These are phyloP conservation scores for Numida meleagris DNA, from an alignment of 2,113 vertebrate species.

Conservation along the genomic window DNA sequence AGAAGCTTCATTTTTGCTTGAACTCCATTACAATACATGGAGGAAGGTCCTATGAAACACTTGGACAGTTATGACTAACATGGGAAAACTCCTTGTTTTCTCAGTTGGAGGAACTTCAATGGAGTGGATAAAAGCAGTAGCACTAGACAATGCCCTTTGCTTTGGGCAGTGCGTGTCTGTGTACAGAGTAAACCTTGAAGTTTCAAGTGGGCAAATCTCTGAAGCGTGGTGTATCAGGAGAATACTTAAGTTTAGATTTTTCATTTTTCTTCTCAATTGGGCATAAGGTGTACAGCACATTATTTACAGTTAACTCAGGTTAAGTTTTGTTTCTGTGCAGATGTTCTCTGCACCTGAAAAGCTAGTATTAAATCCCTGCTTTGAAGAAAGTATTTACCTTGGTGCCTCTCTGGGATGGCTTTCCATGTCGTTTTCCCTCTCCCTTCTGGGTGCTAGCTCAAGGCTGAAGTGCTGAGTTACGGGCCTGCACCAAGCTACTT, in stretches of 20 bases:
- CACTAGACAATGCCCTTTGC: background rate
- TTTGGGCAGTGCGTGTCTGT: background rate
- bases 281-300: background rate
- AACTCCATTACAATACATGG: background rate
- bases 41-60: background rate
- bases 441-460: background rate
- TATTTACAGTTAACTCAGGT: background rate
- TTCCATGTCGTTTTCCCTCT: accelerated
- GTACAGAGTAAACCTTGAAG: background rate
- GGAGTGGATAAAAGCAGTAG: background rate
- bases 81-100: background rate
- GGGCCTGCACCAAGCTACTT: background rate
- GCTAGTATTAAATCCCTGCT: background rate
- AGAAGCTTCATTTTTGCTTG: background rate
- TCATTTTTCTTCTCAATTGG: background rate
- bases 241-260: background rate
- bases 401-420: background rate
- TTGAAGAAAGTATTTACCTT: background rate
- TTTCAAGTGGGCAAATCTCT: background rate
- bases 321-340: background rate
- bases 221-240: accelerated
- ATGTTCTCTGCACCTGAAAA: background rate
- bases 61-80: too few relatives aligned
- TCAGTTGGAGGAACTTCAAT: background rate
- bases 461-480: background rate